Percentiles rank a stretch among this genome's conserved stretches.
Evolutionary conservation across 2,113 vertebrate genomes (phyloP).

Genomic region (Bos taurus): DNA sequence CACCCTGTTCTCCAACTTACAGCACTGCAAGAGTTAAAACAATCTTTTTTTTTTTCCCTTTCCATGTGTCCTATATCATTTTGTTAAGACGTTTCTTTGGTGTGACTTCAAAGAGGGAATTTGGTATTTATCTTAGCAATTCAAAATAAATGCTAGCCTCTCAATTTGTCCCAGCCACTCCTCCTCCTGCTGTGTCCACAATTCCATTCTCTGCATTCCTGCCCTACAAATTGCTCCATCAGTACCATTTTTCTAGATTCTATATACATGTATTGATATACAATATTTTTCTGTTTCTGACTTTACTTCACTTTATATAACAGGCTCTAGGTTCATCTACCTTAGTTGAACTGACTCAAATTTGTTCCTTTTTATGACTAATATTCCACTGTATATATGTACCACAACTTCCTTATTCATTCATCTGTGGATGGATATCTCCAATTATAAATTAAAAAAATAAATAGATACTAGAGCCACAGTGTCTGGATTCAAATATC

Average conservation of each 20-base stretch:
- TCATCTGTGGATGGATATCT: neutral
- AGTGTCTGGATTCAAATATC: neutral
- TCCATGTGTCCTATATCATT: neutral
- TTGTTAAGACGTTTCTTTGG: neutral
- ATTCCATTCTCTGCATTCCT: neutral
- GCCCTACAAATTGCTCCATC: neutral
- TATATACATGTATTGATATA: neutral
- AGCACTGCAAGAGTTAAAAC: neutral
- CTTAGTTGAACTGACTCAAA: neutral
- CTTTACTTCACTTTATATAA: neutral
- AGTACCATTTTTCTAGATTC: neutral
- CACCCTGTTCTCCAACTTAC: neutral
- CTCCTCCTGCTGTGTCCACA: neutral
- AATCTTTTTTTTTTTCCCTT: neutral
- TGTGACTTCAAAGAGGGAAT: neutral
- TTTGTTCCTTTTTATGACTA: neutral
- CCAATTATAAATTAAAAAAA: neutral
- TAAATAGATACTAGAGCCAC: neutral
- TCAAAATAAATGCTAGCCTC: neutral
- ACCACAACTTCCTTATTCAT: neutral
- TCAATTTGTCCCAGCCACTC: neutral
- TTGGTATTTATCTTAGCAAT: neutral
- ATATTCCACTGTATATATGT: neutral
- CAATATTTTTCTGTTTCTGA: neutral
- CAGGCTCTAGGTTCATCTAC: neutral